Percentiles rank a stretch among this genome's conserved stretches.
phyloP scores from a whole-genome alignment of 2,888 invertebrate species.

The Tipula helvola region DNA sequence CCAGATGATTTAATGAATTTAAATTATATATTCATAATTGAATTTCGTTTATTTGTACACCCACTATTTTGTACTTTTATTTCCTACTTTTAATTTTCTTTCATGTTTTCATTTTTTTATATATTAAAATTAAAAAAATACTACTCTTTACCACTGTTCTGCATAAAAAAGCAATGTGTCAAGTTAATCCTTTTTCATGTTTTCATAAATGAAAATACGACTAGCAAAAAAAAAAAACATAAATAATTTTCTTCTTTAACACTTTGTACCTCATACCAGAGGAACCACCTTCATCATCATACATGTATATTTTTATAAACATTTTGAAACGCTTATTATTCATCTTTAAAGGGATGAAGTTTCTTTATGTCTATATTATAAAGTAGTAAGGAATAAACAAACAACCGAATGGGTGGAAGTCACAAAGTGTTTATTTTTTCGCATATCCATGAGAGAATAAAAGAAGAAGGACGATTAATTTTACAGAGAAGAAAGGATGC shows the following conservation, averaged over 20 bases:
- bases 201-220: conserved; percentile 5
- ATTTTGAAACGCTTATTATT: neutral
- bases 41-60: neutral
- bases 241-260: neutral
- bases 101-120: neutral
- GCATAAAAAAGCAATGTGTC: conserved; percentile 8
- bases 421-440: neutral
- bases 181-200: conserved; percentile 8
- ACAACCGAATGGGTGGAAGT: neutral
- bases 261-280: neutral
- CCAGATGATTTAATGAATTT: neutral
- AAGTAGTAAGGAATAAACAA: neutral
- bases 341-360: neutral
- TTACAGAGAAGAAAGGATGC: neutral
- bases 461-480: neutral
- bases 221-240: neutral
- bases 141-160: neutral
- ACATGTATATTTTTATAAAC: neutral
- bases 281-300: neutral
- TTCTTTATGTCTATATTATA: neutral
- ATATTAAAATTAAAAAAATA: neutral
- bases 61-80: neutral
- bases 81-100: neutral
- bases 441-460: neutral
- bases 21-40: neutral